phyloP scores from a whole-genome alignment of 2,113 vertebrate species.

The Falcunculus frontatus region DNA sequence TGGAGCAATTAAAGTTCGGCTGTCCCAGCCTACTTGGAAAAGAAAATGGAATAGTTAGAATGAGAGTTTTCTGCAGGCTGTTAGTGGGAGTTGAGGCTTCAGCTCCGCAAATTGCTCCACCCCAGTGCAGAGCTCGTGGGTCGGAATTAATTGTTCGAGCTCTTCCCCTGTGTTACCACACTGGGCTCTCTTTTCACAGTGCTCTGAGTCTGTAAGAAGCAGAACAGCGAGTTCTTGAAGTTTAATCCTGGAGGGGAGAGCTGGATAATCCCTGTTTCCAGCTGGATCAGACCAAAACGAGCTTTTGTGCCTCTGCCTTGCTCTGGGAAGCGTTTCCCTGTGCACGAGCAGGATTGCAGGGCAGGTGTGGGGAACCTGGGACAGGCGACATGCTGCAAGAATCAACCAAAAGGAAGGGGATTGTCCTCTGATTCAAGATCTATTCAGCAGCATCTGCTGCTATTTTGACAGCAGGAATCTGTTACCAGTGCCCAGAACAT shows the following conservation, averaged over 20 bases:
- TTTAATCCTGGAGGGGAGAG: background rate
- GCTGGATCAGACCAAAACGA: background rate
- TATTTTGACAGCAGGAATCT: background rate
- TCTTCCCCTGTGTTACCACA: background rate
- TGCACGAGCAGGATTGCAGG: rapidly evolving
- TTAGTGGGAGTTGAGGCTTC: background rate
- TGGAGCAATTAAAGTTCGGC: background rate
- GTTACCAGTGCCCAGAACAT: background rate
- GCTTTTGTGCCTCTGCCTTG: background rate
- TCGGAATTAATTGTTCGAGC: background rate
- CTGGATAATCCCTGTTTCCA: background rate
- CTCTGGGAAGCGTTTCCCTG: background rate
- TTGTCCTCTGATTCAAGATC: background rate
- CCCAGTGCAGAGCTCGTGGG: background rate
- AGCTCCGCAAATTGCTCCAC: background rate
- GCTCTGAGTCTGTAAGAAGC: background rate
- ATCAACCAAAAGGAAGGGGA: background rate
- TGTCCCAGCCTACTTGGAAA: background rate
- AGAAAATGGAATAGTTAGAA: background rate
- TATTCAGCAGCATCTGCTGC: background rate
- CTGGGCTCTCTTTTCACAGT: background rate
- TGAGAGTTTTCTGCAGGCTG: background rate
- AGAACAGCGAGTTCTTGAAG: background rate
- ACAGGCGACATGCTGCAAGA: background rate
- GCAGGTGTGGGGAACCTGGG: background rate